Base-by-base conservation (phyloP, 2,888 invertebrate species). In the Arrhopalites spinosus region DNA sequence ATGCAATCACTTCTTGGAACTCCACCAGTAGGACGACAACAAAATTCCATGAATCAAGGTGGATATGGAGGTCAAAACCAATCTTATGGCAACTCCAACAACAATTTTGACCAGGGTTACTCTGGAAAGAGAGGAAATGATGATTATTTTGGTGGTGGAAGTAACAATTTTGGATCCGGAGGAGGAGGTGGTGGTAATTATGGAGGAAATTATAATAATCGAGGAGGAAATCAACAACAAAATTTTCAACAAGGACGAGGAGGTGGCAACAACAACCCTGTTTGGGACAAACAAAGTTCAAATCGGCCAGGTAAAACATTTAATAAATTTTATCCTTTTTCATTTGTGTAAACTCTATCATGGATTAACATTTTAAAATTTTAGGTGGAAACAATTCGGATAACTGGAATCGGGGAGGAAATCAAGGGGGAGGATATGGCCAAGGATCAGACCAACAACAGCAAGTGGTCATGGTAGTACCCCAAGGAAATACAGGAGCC, bases 401-500 rank as follows among this genome's bases (percentile, higher is more conserved):
- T 29, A 64, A 17, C 2, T 15, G 29, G 36, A 30, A 64, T 3
- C 50, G 50, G 3, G 50, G 50, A 8, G 2, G 8, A 30, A 66
- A 29, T 36, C 36, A 29, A 36, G 66, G 61, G 29, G 11, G 17
- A n/a, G 30, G 3, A 7, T 15, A 29, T 29, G 36, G 66, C 1
- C 66, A 66, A 30, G 30, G 27, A 17, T 13, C 7, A 13, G 30
- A 36, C 15, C 20, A 50, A 50, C 72, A 76, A 30, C 72, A 76
- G 45, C 72, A 56, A 36, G 72, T 76, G 7, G 73, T 73, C 1
- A 72, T 73, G 73, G 73, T 76, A 27, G 68, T 72, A 8, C 73
- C 76, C 2, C 73, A 66, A 66, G 61, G 45, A 25, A 69, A 43
- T 66, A 63, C 68, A 29, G 73, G 43, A 64, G 29, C 73, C 20